Evolutionary conservation across 2,797 vertebrate genomes (phyloP), one percentile per base, ranked within the genome.

Genomic region (Gallirallus australis): DNA sequence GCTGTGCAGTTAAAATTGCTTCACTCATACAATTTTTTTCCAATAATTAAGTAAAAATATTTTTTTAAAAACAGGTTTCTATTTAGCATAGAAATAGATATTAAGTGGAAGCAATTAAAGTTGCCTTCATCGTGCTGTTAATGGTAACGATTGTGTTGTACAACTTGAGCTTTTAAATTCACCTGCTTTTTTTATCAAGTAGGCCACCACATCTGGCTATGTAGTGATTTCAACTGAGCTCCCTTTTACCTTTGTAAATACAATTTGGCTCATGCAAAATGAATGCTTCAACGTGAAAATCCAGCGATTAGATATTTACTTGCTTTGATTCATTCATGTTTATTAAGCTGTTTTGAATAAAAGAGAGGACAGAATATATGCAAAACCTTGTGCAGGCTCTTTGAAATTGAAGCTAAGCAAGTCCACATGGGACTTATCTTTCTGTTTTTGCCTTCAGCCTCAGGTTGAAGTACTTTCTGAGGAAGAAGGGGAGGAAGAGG

Each of bases 401-500:
- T 68, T 35, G 68, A 84, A 94, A 33, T 59, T 35, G 78, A n/a
- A 15, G 11, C 45, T 52, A 6, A 28, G 5, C 73, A 54, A 59
- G 27, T 37, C 20, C 82, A 42, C 53, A 7, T 2, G 37, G 42
- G 94, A 79, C n/a, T 88, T 82, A 5, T 14, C 4, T 78, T 20
- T 37, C 63, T 63, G 79, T 17, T 88, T 50, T 25, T 47, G 12
- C 27, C 37, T 57, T 86, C 96, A 99, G 99, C 99, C 99, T 30
- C 99, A 99, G 98, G 99, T 99, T 97, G 99, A 99, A 98, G 99
- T 99, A 24, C 98, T 99, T 86, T 99, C 99, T 30, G 99, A 99
- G 97, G 99, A 99, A 95, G 99, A 99, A 97, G 99, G 99, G 6
- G 99, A 99, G 64, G 99, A 99, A 82, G 99, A 99, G 76, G 99